These are phyloP conservation scores for Diacarnus erythraeanus DNA, from an alignment of 37 sponge, comb jelly and placozoan genomes.

Conservation along the genomic window DNA sequence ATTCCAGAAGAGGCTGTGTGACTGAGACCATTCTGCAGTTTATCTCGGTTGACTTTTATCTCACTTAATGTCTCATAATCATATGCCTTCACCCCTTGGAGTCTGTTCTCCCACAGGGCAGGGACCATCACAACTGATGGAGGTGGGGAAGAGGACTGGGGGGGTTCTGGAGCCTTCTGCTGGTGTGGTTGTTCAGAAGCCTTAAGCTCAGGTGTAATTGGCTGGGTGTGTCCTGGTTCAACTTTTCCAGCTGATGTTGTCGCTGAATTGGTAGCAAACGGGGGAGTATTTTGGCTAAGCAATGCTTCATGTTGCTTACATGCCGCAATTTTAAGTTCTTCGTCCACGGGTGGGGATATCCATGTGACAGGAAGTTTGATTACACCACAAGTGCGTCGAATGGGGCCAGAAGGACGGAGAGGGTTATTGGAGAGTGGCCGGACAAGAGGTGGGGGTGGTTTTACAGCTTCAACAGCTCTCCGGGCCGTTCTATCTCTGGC, in stretches of 20 bases:
- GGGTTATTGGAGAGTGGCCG: conserved; percentile 58
- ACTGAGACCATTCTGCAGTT: conserved; percentile 3
- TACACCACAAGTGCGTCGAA: conserved; percentile 86
- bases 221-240: background rate
- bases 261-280: background rate
- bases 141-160: background rate
- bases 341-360: conserved; percentile 21
- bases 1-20: background rate
- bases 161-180: background rate
- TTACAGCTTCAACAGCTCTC: conserved; percentile 6
- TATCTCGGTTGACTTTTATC: background rate
- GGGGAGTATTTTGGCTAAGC: background rate
- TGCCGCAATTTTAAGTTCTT: conserved; percentile 1
- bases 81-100: conserved; percentile 25
- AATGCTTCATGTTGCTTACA: background rate
- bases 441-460: conserved; percentile 21
- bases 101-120: conserved; percentile 56
- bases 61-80: conserved; percentile 45
- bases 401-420: conserved; percentile 71
- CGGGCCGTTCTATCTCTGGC: conserved; percentile 55
- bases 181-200: background rate
- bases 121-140: conserved; percentile 40
- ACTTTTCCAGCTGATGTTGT: background rate
- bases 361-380: conserved; percentile 78
- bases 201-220: background rate